Conservation (phyloP, 2,113 vertebrate species). For the Isichthys henryi region DNA sequence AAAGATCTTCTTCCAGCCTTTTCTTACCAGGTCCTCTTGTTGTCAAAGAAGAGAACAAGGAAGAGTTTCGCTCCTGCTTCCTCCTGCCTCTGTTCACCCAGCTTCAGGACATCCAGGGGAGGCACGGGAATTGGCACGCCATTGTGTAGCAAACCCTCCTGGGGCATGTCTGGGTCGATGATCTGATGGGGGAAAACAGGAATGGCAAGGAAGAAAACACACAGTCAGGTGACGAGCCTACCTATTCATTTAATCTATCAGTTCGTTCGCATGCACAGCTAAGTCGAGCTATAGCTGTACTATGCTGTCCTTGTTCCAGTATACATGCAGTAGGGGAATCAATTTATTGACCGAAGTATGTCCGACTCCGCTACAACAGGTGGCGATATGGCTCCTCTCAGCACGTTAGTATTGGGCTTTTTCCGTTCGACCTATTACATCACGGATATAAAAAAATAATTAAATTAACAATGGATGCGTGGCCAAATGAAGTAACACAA, state of each 20-base stretch:
- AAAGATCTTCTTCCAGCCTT: background rate
- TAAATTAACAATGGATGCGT: too few species aligned
- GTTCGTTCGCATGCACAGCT: too few species aligned
- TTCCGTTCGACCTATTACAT: too few species aligned
- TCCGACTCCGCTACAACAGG: too few species aligned
- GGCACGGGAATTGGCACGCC: conserved; percentile 95
- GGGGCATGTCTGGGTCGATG: conserved; percentile 92
- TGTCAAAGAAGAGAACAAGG: conserved; percentile 98
- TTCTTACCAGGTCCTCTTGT: conserved; percentile 94
- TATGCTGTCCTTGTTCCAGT: too few species aligned
- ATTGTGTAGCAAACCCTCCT: conserved; percentile 90
- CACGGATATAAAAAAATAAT: too few species aligned
- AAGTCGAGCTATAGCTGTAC: too few species aligned
- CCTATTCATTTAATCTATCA: background rate
- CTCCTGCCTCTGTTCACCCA: conserved; percentile 85
- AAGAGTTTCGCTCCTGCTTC: conserved; percentile 83
- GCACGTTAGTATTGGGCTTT: too few species aligned
- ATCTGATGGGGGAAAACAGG: conserved; percentile 58
- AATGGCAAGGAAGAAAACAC: background rate
- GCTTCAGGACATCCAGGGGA: conserved; percentile 78
- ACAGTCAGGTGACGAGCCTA: background rate
- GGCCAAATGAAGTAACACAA: too few species aligned
- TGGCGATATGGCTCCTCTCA: too few species aligned
- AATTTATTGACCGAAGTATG: too few species aligned
- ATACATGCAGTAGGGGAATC: too few species aligned